Base-by-base conservation (phyloP, 2,113 vertebrate species). In the Cryptotis parvus region DNA sequence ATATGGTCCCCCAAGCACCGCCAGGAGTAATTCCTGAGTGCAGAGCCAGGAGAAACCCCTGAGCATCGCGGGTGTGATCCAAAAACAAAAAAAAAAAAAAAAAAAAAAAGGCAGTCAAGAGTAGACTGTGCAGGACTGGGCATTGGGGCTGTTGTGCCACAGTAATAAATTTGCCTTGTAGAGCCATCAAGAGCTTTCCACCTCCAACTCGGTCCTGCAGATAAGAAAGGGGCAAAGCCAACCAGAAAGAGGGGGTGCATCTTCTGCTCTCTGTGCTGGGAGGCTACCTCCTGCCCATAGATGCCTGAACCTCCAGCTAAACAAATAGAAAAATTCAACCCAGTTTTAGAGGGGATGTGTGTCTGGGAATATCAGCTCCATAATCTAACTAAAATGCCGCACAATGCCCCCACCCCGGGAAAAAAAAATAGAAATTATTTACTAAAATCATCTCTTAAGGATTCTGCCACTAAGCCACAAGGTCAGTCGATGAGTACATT, bases 201-300 rank as follows among this genome's bases (percentile, higher is more conserved):
- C 12, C 1, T 16, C 41, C 52, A 37, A 33, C 2, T 4, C 35
- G 24, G 31, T 15, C 45, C 70, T 80, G 16, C 15, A 9, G 29
- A 39, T 10, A 24, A 74, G 16, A 4, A 37, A 65, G 16, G 6
- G 18, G 8, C 6, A 16, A 16, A 70, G 39, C 61, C 22, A 41
- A 24, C 2, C 4, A 0, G 11, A 2, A 8, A 1, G 9, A 4
- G 2, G 1, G 9, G 4, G 4, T 9, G 12, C 0, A 2, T 49
- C n/a, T 22, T 31, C 69, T 29, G 12, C 66, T 2, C 27, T n/a
- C 49, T 2, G 27, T n/a, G 43, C 29, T 12, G 31, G 2, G 22
- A 31, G 12, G 39, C 11, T 9, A 10, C 14, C 20, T 90, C 31
- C 3, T 31, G 72, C 45, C 70, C 22, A 16, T 0, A 82, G 35